These are phyloP conservation scores for Carettochelys insculpta DNA, from an alignment of 2,113 vertebrate species.

Conservation along the genomic window DNA sequence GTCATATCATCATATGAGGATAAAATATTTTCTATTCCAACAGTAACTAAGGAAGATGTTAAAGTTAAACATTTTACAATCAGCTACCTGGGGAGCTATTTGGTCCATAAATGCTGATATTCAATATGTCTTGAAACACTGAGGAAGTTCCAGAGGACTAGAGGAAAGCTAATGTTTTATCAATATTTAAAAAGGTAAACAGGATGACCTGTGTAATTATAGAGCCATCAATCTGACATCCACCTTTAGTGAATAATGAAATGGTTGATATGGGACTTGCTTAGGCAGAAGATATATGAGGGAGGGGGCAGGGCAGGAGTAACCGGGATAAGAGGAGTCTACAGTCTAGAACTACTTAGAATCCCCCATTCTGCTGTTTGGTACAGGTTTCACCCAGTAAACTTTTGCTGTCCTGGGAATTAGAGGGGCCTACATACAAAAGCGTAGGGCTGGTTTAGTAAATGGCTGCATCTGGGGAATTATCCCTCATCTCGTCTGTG, in stretches of 20 bases:
- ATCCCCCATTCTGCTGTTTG: neutral
- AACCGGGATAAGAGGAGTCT: neutral
- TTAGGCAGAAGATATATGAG: neutral
- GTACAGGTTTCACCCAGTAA: accelerated
- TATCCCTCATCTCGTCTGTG: neutral
- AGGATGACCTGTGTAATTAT: neutral
- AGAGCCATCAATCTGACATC: neutral
- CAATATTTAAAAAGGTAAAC: neutral
- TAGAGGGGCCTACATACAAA: neutral
- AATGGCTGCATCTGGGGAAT: neutral
- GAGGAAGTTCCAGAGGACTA: neutral
- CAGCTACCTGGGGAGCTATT: neutral
- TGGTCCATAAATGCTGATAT: neutral
- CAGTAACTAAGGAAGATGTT: neutral
- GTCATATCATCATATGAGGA: neutral
- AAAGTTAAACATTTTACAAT: neutral
- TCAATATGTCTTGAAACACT: neutral
- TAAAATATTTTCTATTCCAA: neutral
- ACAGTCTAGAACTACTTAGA: neutral
- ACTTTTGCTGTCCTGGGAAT: neutral
- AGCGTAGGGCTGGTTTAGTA: neutral
- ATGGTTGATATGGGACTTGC: neutral
- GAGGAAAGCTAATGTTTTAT: neutral
- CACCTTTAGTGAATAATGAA: neutral
- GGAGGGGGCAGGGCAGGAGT: neutral